phyloP scores from a whole-genome alignment of 2,113 vertebrate genomes.

The Toxotes jaculatrix region DNA sequence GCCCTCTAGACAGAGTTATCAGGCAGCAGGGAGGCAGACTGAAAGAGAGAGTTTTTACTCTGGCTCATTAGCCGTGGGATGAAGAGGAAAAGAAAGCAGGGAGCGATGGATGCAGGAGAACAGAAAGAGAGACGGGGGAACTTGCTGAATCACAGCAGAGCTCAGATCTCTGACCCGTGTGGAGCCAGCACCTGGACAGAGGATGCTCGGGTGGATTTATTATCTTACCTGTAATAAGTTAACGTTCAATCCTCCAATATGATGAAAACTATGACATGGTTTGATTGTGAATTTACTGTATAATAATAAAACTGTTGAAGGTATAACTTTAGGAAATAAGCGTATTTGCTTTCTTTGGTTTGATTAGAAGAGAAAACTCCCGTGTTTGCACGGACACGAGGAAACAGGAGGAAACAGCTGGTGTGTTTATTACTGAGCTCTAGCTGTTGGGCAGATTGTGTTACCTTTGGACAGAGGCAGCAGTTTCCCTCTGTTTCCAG shows the following conservation, averaged over 20 bases:
- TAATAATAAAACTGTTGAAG: neutral
- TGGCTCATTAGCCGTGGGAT: slow-evolving; percentile 16
- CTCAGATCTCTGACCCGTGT: slow-evolving; percentile 7
- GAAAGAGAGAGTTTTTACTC: slow-evolving; percentile 13
- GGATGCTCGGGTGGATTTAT: neutral
- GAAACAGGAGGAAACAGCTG: neutral
- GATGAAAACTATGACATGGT: neutral
- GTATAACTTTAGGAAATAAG: neutral
- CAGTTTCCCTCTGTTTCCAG: no score
- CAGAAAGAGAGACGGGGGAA: slow-evolving; percentile 4
- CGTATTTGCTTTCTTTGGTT: neutral
- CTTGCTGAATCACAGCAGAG: no score
- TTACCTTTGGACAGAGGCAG: no score
- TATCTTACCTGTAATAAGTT: neutral
- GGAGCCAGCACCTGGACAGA: neutral
- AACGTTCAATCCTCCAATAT: neutral
- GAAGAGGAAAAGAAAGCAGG: slow-evolving; percentile 4
- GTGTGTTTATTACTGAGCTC: no score
- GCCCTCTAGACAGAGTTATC: slow-evolving; percentile 26
- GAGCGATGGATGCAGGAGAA: neutral
- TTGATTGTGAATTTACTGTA: neutral
- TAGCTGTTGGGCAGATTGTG: neutral
- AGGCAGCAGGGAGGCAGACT: slow-evolving; percentile 6
- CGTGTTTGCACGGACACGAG: neutral
- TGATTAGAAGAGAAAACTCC: neutral